These are phyloP conservation scores for Bathynomus jamesi DNA, from an alignment of 1,140 invertebrate species.

Conservation along the genomic window DNA sequence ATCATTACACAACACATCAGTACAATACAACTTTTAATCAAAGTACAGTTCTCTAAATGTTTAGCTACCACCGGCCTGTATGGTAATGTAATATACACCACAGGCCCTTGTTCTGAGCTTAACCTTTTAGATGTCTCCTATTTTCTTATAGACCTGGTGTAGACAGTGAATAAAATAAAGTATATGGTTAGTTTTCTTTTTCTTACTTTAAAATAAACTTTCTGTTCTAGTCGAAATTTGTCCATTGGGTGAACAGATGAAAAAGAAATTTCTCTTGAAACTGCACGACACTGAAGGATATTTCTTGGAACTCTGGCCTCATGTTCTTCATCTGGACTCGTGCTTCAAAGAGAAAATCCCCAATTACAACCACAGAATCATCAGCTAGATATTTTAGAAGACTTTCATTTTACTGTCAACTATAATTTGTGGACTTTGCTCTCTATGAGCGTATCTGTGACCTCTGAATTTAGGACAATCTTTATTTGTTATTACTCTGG, in stretches of 20 bases:
- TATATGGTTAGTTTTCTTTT: too few species aligned
- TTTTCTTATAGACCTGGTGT: too few species aligned
- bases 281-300: conserved; percentile 88
- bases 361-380: too few species aligned
- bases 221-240: conserved; percentile 93
- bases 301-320: conserved; percentile 93
- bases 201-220: conserved; percentile 64
- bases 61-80: too few species aligned
- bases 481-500: not conserved
- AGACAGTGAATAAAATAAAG: too few species aligned
- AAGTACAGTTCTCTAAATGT: too few species aligned
- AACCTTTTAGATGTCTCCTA: too few species aligned
- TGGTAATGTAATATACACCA: too few species aligned
- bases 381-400: conserved; percentile 20
- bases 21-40: too few species aligned
- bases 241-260: conserved; percentile 94
- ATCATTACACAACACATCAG: too few species aligned
- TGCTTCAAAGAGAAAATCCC: conserved; percentile 50
- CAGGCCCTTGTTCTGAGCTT: too few species aligned
- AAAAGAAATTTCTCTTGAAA: conserved; percentile 97
- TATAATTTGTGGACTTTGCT: not conserved
- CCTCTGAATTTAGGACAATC: not conserved
- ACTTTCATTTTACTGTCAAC: not conserved
- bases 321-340: conserved; percentile 80
- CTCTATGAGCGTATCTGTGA: not conserved